phyloP scores from a whole-genome alignment of 2,888 invertebrate species.

The Atethmia centrago region DNA sequence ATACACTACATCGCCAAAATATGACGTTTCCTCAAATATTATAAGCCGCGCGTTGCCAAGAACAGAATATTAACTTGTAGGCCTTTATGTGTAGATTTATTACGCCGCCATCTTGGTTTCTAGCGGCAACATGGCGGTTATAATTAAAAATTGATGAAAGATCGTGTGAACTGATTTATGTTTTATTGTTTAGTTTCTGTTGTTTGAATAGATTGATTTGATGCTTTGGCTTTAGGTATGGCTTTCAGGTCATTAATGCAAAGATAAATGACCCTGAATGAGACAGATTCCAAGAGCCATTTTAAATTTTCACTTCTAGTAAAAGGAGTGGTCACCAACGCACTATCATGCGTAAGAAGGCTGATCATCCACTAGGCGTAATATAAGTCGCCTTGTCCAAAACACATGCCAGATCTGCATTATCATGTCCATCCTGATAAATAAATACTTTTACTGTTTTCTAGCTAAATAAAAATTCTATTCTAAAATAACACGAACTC shows the following conservation, averaged over 20 bases:
- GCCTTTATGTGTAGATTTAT: conserved; percentile 70
- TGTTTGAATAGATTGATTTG: conserved; percentile 17
- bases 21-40: conserved; percentile 63
- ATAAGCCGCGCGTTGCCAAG: conserved; percentile 54
- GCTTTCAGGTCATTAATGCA: neutral
- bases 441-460: no score
- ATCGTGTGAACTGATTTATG: conserved; percentile 63
- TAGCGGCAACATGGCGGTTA: conserved; percentile 66
- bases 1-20: conserved; percentile 52
- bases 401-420: no score
- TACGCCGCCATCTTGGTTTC: conserved; percentile 67
- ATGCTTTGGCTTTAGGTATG: neutral
- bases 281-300: neutral
- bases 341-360: no score
- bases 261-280: neutral
- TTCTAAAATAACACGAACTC: conserved; percentile 14
- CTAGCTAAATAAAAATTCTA: neutral
- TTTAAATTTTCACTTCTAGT: neutral
- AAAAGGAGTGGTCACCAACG: neutral
- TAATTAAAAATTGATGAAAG: conserved; percentile 75
- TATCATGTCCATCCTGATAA: no score
- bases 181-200: conserved; percentile 19
- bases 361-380: no score
- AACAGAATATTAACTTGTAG: conserved; percentile 69
- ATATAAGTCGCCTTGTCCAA: no score